These are phyloP conservation scores for Agrochola macilenta DNA, from an alignment of 2,888 invertebrate genomes.

Conservation along the genomic window DNA sequence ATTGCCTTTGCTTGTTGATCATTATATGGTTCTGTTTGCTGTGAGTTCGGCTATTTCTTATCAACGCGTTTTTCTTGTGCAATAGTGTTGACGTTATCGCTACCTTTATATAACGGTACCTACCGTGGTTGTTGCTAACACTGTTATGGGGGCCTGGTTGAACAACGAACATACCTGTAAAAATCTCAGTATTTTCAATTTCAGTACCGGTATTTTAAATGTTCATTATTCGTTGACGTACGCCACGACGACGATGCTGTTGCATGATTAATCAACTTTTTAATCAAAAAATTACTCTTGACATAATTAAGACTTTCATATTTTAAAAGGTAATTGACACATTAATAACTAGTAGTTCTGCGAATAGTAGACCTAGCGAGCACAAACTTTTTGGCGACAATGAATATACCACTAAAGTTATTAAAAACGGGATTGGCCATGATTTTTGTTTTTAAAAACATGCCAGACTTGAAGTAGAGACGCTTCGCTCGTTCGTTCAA, in stretches of 20 bases:
- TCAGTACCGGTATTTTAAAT: neutral
- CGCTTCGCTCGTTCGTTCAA: no score
- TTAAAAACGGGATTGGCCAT: no score
- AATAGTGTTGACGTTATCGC: slow-evolving; percentile 71
- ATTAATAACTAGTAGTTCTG: neutral
- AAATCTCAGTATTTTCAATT: neutral
- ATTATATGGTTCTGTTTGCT: slow-evolving; percentile 50
- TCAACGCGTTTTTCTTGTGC: slow-evolving; percentile 71
- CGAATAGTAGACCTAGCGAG: no score
- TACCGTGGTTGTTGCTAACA: slow-evolving; percentile 50
- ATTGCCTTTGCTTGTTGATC: slow-evolving; percentile 49
- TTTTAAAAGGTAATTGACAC: neutral
- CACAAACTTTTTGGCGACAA: no score
- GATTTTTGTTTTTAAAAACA: no score
- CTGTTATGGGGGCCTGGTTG: slow-evolving; percentile 19
- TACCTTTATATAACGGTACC: slow-evolving; percentile 67
- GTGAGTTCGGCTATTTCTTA: slow-evolving; percentile 64
- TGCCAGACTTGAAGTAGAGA: no score
- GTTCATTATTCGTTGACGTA: neutral
- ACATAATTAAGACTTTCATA: neutral
- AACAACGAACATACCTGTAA: neutral
- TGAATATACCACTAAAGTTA: no score
- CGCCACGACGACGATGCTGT: neutral
- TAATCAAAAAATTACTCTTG: neutral
- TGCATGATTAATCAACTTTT: neutral